Conservation (phyloP, 2,888 invertebrate species). For the Torymus tubicola region DNA sequence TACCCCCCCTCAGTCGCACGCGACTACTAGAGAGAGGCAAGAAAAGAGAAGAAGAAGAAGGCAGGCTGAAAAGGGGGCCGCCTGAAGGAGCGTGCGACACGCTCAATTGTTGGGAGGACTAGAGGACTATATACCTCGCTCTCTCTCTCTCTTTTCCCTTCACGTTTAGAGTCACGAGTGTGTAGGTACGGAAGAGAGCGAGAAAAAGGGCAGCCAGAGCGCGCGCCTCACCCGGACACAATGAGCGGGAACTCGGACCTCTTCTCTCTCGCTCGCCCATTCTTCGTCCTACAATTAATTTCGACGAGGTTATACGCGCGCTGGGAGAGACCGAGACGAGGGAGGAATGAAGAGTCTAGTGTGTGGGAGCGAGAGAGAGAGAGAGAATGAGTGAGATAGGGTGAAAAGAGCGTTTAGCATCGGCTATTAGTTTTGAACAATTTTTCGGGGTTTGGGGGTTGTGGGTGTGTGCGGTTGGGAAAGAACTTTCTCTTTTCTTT, state of each 20-base stretch:
- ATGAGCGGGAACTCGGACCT: conserved; percentile 36
- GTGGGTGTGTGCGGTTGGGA: too few relatives aligned
- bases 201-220: conserved; percentile 2
- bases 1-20: too few relatives aligned
- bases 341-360: too few relatives aligned
- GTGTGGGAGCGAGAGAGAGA: not conserved
- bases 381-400: not conserved
- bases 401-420: conserved; percentile 11
- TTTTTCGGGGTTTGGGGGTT: not conserved
- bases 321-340: too few relatives aligned
- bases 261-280: conserved; percentile 23
- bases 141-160: not conserved
- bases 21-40: too few relatives aligned
- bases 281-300: conserved; percentile 53
- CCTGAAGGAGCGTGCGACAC: too few relatives aligned
- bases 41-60: too few relatives aligned
- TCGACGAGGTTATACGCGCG: conserved; percentile 17
- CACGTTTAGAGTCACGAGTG: conserved; percentile 2
- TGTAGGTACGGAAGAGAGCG: not conserved
- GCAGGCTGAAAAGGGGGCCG: too few relatives aligned
- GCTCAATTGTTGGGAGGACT: too few relatives aligned
- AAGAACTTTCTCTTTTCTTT: too few relatives aligned
- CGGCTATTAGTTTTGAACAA: conserved; percentile 13
- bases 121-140: not conserved
- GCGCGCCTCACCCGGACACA: conserved; percentile 25